Evolutionary conservation across 2,888 invertebrate genomes (phyloP).

Genomic region (Pollenia labialis): DNA sequence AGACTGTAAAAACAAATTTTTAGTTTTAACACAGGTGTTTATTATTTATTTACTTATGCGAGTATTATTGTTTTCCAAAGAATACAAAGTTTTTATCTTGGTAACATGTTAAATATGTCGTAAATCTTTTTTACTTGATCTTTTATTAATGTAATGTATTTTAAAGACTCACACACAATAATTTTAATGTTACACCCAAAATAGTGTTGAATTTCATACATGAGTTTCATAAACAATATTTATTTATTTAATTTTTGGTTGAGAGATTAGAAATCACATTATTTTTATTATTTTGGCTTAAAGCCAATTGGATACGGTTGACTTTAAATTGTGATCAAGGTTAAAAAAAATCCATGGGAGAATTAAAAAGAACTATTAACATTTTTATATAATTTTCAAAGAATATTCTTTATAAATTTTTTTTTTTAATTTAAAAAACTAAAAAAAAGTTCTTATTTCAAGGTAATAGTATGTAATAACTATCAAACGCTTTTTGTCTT

Average conservation of each 20-base stretch:
- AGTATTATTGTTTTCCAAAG: conserved; percentile 28
- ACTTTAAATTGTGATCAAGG: conserved; percentile 40
- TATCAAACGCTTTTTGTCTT: too few relatives aligned
- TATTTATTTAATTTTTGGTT: conserved; percentile 24
- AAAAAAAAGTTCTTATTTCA: too few relatives aligned
- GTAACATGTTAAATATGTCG: conserved; percentile 38
- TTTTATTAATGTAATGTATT: conserved; percentile 21
- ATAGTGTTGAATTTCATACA: conserved; percentile 23
- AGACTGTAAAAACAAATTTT: conserved; percentile 46
- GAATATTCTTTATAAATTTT: too few relatives aligned
- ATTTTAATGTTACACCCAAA: conserved; percentile 53
- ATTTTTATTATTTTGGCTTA: conserved; percentile 18
- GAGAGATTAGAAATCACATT: conserved; percentile 32
- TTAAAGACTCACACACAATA: conserved; percentile 26
- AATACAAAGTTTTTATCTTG: conserved; percentile 41
- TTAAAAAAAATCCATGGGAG: conserved; percentile 31
- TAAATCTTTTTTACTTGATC: conserved; percentile 51
- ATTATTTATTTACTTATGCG: conserved; percentile 38
- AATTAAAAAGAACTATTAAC: neutral
- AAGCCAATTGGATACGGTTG: conserved; percentile 20
- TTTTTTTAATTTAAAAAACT: too few relatives aligned
- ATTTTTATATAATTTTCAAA: neutral
- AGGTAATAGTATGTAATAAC: too few relatives aligned
- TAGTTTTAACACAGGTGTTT: conserved; percentile 62
- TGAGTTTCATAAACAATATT: conserved; percentile 19